Evolutionary conservation across 2,888 invertebrate species (phyloP).

Genomic region (Mesorhabditis belari): DNA sequence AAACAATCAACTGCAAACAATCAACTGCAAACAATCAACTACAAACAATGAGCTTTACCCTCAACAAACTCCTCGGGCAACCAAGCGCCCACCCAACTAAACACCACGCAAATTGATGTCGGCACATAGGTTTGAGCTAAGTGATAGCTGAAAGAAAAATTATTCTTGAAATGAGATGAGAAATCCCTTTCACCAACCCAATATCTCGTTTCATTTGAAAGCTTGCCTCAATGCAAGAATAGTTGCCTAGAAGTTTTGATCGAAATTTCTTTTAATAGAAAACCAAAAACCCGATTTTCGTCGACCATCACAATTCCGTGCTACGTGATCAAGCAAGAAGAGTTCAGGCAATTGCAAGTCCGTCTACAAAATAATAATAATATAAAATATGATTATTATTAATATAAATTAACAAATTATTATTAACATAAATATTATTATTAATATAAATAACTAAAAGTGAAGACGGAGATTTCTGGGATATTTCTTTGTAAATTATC

Average conservation of each 20-base stretch:
- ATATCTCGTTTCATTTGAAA: slow-evolving; percentile 44
- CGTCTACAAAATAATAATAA: background rate
- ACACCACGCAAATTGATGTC: slow-evolving; percentile 49
- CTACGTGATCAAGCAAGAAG: slow-evolving; percentile 24
- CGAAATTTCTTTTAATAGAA: background rate
- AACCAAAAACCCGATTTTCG: slow-evolving; percentile 38
- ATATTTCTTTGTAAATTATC: background rate
- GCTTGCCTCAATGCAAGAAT: slow-evolving; percentile 46
- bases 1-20: no score
- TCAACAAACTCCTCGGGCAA: slow-evolving; percentile 52
- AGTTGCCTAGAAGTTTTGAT: slow-evolving; percentile 32
- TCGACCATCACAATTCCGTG: slow-evolving; percentile 31
- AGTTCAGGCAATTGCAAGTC: slow-evolving; percentile 45
- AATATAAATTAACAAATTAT: no score
- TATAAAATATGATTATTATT: no score
- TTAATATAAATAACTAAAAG: background rate
- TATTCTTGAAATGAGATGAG: background rate
- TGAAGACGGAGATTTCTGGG: background rate
- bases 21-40: no score
- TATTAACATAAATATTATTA: no score
- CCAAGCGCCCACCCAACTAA: slow-evolving; percentile 51
- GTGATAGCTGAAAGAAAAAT: slow-evolving; percentile 21
- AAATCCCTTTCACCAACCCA: slow-evolving; percentile 7
- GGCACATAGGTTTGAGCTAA: slow-evolving; percentile 50
- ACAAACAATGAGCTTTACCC: no score